Conservation (phyloP, 2,113 vertebrate genomes). For the Puma concolor region DNA sequence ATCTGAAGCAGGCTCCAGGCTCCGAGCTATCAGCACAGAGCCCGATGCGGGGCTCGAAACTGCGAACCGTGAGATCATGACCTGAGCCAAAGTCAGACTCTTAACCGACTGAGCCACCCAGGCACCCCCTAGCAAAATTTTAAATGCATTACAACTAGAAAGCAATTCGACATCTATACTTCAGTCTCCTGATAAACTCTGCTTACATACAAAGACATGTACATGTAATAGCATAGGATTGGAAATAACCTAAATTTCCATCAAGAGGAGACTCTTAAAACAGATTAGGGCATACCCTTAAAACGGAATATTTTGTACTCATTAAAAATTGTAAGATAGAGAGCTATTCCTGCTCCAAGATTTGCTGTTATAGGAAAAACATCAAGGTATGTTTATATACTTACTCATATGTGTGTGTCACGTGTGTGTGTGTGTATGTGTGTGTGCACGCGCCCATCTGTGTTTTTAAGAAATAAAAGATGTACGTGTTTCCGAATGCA, state of each 20-base stretch:
- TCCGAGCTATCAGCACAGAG: no score
- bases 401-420: neutral
- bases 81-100: no score
- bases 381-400: neutral
- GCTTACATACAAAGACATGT: neutral
- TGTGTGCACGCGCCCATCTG: neutral
- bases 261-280: neutral
- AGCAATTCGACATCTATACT: neutral
- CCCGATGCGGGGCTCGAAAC: no score
- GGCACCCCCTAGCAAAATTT: neutral
- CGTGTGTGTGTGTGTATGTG: neutral
- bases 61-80: no score
- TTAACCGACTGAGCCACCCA: no score
- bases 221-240: neutral
- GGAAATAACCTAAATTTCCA: neutral
- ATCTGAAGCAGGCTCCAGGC: no score
- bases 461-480: neutral
- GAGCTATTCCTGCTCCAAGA: neutral
- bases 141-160: neutral
- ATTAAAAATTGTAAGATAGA: neutral
- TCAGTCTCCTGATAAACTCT: neutral
- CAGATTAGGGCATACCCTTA: neutral
- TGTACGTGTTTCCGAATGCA: neutral
- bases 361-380: neutral
- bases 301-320: neutral